phyloP scores from a whole-genome alignment of 2,797 vertebrate species.

The Luscinia megarhynchos region DNA sequence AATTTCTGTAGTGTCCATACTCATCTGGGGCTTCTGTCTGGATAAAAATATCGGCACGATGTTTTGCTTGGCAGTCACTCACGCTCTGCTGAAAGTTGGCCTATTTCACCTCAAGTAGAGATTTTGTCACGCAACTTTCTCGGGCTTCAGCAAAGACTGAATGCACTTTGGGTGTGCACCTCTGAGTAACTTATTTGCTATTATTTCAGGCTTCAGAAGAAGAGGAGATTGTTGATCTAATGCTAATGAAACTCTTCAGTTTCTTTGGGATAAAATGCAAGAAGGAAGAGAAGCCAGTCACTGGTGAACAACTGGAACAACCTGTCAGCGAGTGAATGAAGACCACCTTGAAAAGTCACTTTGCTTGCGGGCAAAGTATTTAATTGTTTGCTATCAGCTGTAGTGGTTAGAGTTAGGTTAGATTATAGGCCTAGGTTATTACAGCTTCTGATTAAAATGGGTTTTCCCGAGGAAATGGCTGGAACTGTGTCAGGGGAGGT shows the following conservation, averaged over 20 bases:
- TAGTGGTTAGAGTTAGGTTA: not conserved
- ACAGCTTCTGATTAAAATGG: not conserved
- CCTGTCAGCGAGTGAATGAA: not conserved
- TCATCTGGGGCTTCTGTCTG: not conserved
- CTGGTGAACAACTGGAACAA: not conserved
- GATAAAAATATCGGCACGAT: rapidly evolving
- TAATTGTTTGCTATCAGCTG: not conserved
- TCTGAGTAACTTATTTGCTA: rapidly evolving
- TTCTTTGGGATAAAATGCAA: slow-evolving; percentile 88
- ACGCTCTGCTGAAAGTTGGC: not conserved
- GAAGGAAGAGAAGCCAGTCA: slow-evolving; percentile 62
- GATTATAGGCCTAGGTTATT: not conserved
- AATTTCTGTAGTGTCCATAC: not conserved
- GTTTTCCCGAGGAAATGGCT: not conserved
- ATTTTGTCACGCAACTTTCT: not conserved
- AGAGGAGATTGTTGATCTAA: slow-evolving; percentile 90
- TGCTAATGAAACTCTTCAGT: slow-evolving; percentile 89
- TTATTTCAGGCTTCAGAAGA: slow-evolving; percentile 89
- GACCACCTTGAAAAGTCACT: not conserved
- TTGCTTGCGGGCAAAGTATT: not conserved
- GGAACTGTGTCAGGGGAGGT: not conserved
- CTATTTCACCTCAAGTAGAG: not conserved
- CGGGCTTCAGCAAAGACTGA: not conserved
- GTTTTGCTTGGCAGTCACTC: not conserved
- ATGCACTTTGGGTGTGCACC: rapidly evolving